Evolutionary conservation across 2,797 vertebrate genomes (phyloP).

Genomic region (Halcyon chelicuti): DNA sequence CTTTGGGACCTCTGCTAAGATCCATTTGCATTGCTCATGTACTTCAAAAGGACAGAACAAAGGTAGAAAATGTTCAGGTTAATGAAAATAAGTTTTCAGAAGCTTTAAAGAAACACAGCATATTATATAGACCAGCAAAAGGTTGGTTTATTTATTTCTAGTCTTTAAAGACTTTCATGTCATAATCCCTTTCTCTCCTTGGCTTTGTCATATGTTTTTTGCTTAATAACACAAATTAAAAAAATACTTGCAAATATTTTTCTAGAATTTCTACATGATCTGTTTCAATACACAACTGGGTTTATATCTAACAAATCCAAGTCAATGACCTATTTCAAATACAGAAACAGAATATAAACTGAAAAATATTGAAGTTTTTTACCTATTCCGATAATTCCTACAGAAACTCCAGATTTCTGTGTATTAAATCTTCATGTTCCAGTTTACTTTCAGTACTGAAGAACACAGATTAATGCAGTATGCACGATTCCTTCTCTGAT

Average conservation of each 20-base stretch:
- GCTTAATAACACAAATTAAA: neutral
- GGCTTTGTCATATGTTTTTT: neutral
- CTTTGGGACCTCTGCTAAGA: neutral
- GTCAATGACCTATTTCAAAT: neutral
- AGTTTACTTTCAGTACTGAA: neutral
- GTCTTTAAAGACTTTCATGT: neutral
- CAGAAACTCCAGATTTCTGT: neutral
- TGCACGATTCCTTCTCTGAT: neutral
- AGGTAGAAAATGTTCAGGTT: neutral
- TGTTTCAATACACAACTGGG: neutral
- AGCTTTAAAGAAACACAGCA: neutral
- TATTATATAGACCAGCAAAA: neutral
- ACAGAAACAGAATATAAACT: neutral
- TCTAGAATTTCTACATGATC: neutral
- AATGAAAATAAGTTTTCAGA: neutral
- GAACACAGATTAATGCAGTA: neutral
- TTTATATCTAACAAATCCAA: neutral
- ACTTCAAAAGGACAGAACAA: neutral
- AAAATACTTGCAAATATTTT: neutral
- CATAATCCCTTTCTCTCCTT: neutral
- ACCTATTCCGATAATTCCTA: neutral
- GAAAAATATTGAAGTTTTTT: neutral
- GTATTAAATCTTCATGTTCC: neutral
- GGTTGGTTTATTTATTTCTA: neutral
- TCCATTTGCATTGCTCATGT: neutral